These are phyloP conservation scores for Spinus pinus DNA, from an alignment of 2,797 vertebrate genomes.

Conservation along the genomic window DNA sequence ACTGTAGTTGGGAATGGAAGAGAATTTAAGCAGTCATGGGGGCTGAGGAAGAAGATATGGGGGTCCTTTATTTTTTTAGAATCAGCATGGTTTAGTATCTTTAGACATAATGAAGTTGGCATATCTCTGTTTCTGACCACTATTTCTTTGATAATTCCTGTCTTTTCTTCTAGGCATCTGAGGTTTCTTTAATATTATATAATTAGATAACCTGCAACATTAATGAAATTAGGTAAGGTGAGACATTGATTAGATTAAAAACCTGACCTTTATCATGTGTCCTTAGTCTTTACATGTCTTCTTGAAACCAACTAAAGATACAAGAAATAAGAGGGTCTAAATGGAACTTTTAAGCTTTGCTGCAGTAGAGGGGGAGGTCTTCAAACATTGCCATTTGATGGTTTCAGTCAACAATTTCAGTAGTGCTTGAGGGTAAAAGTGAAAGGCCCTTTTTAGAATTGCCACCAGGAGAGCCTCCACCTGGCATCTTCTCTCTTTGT, in stretches of 20 bases:
- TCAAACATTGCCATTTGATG: background rate
- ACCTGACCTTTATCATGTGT: background rate
- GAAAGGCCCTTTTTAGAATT: background rate
- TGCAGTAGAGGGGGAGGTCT: background rate
- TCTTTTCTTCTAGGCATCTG: background rate
- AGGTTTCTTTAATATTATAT: background rate
- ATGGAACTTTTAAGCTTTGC: background rate
- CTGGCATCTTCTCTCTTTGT: background rate
- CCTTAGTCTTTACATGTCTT: background rate
- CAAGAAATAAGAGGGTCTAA: background rate
- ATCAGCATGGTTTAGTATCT: background rate
- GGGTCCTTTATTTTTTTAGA: background rate
- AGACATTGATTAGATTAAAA: background rate
- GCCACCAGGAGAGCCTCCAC: background rate
- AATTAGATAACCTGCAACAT: background rate
- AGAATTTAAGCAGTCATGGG: fast-evolving
- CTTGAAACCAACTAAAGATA: background rate
- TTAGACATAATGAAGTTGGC: background rate
- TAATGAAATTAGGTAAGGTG: background rate
- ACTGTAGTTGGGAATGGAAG: background rate
- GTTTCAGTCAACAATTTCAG: background rate
- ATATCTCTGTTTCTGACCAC: background rate
- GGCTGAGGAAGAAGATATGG: background rate
- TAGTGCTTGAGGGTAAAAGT: background rate
- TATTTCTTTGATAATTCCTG: background rate